Evolutionary conservation across 2,888 invertebrate species (phyloP), one percentile per base, ranked within the genome.

Genomic region (Arctia plantaginis): DNA sequence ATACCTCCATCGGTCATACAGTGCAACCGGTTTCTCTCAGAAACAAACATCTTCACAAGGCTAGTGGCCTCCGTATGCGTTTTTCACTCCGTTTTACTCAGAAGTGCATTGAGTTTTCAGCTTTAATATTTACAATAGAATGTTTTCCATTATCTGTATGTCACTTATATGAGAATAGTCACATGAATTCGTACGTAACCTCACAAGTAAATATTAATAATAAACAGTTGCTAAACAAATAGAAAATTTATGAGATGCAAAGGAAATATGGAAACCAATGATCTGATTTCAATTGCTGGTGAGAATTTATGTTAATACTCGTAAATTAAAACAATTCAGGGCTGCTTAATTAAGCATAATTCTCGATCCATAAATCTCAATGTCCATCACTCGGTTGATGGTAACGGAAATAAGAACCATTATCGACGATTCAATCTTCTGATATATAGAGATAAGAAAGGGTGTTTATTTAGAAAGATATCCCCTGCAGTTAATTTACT

Each of bases 331-430:
- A 92, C 91, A 92, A 91, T 93, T 88, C 90, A 90, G 88, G 87
- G 90, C 91, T 91, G 90, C 91, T 93, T 93, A 91, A 94, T 94
- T 93, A 94, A 89, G 89, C 89, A 93, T 92, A 92, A 89, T 92
- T 93, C 91, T 93, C 92, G 91, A 89, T 93, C 92, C 94, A 95
- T 94, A 93, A 93, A 94, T 95, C 89, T 93, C 80, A 90, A 93
- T 92, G 87, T 88, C 90, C 87, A 92, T 90, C 90, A 92, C 88
- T 88, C 75, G 79, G 80, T 74, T 77, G 77, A 81, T 72, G 76
- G 74, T 81, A 81, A 85, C 79, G 77, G 75, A 73, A 76, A 82
- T 80, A 82, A 77, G 75, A 79, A 70, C 72, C 67, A 67, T 81
- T 80, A 80, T 86, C 80, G 76, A 69, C 69, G 69, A 87, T 89